These are phyloP conservation scores for Zaprionus nigranus DNA, from an alignment of 1,140 invertebrate species.

Conservation along the genomic window DNA sequence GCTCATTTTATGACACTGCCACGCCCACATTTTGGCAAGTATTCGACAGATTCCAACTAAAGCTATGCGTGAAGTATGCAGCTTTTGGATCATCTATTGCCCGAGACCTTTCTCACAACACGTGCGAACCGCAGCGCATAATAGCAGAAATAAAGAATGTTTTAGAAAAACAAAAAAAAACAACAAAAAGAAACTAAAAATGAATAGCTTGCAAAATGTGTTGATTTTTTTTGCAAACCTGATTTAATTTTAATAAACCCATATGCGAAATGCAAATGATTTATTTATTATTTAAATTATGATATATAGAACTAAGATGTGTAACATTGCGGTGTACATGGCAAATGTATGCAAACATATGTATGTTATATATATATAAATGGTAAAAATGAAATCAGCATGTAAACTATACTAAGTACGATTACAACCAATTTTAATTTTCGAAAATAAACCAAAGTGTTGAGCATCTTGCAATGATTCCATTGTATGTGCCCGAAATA, in stretches of 20 bases:
- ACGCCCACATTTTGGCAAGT: conserved; percentile 46
- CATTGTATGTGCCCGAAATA: background rate
- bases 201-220: conserved; percentile 45
- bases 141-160: conserved; percentile 31
- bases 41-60: conserved; percentile 37
- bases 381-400: conserved; percentile 50
- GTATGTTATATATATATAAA: conserved; percentile 57
- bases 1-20: conserved; percentile 44
- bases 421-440: conserved; percentile 55
- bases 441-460: conserved; percentile 32
- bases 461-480: background rate
- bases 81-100: conserved; percentile 42
- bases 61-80: conserved; percentile 38
- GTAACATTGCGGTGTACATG: conserved; percentile 65
- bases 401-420: conserved; percentile 70
- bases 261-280: conserved; percentile 33
- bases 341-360: conserved; percentile 56
- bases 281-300: conserved; percentile 47
- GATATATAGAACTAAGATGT: conserved; percentile 59
- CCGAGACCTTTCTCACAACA: conserved; percentile 44
- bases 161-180: conserved; percentile 37
- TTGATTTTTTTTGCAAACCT: conserved; percentile 60
- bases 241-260: conserved; percentile 55
- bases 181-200: conserved; percentile 11
- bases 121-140: conserved; percentile 42